These are phyloP conservation scores for Holocentrus rufus DNA, from an alignment of 2,797 vertebrate genomes.

Conservation along the genomic window DNA sequence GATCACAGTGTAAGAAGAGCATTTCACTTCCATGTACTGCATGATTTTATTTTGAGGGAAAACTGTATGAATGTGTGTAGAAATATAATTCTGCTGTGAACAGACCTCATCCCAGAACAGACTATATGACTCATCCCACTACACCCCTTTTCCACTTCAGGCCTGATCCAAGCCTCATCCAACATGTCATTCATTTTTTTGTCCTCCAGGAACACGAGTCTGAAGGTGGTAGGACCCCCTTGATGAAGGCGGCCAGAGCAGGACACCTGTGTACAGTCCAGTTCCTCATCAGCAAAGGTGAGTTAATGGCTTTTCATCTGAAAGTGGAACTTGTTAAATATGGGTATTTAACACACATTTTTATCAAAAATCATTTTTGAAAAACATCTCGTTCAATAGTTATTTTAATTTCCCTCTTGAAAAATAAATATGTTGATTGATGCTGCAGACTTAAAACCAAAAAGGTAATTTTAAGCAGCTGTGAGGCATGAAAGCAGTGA, in stretches of 20 bases:
- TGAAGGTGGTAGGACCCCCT: constrained; percentile 96
- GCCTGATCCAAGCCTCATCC: background rate
- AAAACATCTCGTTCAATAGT: no score
- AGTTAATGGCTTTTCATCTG: background rate
- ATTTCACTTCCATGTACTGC: no score
- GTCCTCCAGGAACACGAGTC: constrained; percentile 94
- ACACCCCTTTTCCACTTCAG: background rate
- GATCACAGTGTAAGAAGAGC: no score
- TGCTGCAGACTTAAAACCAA: background rate
- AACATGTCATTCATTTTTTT: constrained; percentile 22
- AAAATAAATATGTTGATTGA: background rate
- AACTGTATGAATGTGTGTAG: no score
- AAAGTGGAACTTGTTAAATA: background rate
- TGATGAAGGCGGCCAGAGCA: constrained; percentile 99
- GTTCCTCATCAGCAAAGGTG: constrained; percentile 99
- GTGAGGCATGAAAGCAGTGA: background rate
- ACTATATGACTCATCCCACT: no score
- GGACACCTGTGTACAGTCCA: constrained; percentile 99
- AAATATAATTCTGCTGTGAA: no score
- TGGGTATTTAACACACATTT: no score
- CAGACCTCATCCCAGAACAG: no score
- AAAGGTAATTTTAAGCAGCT: background rate
- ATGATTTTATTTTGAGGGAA: no score
- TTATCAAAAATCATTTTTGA: no score
- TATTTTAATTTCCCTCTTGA: no score